These are phyloP conservation scores for Patiria miniata DNA, from an alignment of 35 echinoderm and acorn worm genomes.

Conservation along the genomic window DNA sequence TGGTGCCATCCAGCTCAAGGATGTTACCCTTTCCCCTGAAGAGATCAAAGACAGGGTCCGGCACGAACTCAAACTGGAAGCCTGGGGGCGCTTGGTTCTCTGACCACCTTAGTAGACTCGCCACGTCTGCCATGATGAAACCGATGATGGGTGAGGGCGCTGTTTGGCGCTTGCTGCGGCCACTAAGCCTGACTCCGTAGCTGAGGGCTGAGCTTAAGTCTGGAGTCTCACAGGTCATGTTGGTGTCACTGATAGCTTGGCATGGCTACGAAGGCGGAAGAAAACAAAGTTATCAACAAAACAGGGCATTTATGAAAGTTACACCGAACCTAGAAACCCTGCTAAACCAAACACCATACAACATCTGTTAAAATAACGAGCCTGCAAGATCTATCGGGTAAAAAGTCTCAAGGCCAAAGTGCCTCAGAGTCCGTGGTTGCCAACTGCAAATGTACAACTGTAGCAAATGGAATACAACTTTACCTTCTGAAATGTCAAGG, in stretches of 20 bases:
- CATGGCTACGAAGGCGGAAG: not conserved
- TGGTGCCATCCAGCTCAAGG: not conserved
- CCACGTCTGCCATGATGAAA: not conserved
- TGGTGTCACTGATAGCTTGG: not conserved
- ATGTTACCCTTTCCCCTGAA: not conserved
- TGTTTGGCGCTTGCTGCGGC: not conserved
- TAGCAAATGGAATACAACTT: not conserved
- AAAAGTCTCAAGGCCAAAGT: not conserved
- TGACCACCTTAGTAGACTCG: not conserved
- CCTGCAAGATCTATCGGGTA: not conserved
- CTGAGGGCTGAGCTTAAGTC: not conserved
- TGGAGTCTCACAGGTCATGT: not conserved
- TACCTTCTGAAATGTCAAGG: not conserved
- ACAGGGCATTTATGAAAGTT: not conserved
- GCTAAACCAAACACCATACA: too few species aligned
- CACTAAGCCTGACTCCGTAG: not conserved
- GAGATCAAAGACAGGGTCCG: not conserved
- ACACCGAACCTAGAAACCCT: not conserved
- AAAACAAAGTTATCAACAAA: not conserved
- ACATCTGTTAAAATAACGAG: not conserved
- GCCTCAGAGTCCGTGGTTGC: not conserved
- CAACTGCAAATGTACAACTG: not conserved
- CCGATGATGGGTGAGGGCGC: not conserved
- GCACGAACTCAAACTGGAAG: not conserved
- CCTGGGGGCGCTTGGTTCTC: too few species aligned